A percentile compares a stretch with the other conserved stretches of the same genome.
phyloP scores from a whole-genome alignment of 1,140 invertebrate species.

The Frieseomelitta varia region DNA sequence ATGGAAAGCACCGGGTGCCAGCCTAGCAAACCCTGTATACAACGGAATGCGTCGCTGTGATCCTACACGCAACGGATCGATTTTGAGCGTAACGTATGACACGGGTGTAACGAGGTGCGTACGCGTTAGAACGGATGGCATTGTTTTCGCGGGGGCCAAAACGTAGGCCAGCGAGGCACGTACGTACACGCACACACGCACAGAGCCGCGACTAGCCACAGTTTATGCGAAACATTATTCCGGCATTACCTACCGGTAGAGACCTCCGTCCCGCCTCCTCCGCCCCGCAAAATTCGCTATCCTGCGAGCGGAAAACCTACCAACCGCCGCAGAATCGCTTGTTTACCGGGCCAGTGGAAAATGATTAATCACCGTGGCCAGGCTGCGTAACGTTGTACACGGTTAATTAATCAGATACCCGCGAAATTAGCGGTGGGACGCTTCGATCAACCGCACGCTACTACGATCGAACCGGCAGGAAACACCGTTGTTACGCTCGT shows the following conservation, averaged over 20 bases:
- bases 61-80: slow-evolving; percentile 26
- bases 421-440: slow-evolving; percentile 75
- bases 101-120: slow-evolving; percentile 56
- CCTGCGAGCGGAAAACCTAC: slow-evolving; percentile 58
- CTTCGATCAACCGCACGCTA: slow-evolving; percentile 69
- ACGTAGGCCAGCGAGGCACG: not conserved
- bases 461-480: slow-evolving; percentile 27
- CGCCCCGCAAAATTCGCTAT: slow-evolving; percentile 5
- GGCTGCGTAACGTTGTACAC: slow-evolving; percentile 53
- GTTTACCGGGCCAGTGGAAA: slow-evolving; percentile 69
- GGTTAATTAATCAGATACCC: slow-evolving; percentile 82
- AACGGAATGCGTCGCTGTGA: not conserved
- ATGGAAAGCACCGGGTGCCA: not conserved
- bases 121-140: slow-evolving; percentile 51
- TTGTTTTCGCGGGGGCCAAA: slow-evolving; percentile 46
- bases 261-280: slow-evolving; percentile 11
- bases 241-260: slow-evolving; percentile 77
- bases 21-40: too few relatives aligned
- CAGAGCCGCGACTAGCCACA: slow-evolving; percentile 69
- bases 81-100: slow-evolving; percentile 37
- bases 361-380: slow-evolving; percentile 74
- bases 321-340: slow-evolving; percentile 60
- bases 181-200: not conserved
- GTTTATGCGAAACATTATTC: slow-evolving; percentile 81
- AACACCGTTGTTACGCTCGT: slow-evolving; percentile 33